Percentiles rank a stretch among this genome's conserved stretches.
Conservation (phyloP, 2,113 vertebrate genomes). For the Xenotilapia leptura region DNA sequence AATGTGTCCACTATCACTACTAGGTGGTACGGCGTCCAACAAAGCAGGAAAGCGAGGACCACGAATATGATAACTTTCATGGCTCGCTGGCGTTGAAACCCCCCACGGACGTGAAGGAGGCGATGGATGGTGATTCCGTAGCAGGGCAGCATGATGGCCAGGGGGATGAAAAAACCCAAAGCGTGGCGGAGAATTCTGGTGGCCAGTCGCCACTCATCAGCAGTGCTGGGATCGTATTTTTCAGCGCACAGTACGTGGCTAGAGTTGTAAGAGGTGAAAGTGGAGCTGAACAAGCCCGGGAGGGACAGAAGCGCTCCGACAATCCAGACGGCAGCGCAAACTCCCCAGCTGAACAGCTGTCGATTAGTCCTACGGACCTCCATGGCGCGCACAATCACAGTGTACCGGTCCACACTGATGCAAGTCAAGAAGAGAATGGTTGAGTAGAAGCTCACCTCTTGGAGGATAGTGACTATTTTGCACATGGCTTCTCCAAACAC, state of each 20-base stretch:
- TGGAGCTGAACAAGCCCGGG: conserved; percentile 52
- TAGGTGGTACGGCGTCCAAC: conserved; percentile 70
- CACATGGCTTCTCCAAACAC: conserved; percentile 68
- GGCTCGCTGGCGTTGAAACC: conserved; percentile 59
- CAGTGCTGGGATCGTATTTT: conserved; percentile 10
- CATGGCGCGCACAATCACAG: conserved; percentile 67
- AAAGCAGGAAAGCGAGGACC: conserved; percentile 63
- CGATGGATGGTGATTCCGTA: conserved; percentile 60
- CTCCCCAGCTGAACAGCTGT: conserved; percentile 22
- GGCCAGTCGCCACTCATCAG: conserved; percentile 51
- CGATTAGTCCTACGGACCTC: conserved; percentile 29
- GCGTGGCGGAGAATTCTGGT: conserved; percentile 58
- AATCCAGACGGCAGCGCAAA: conserved; percentile 61
- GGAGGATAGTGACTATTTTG: conserved; percentile 60
- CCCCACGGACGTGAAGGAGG: conserved; percentile 51
- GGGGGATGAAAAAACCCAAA: conserved; percentile 64
- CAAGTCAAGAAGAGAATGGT: conserved; percentile 74
- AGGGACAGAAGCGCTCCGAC: conserved; percentile 55
- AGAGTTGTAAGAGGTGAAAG: fast-evolving
- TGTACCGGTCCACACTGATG: conserved; percentile 76
- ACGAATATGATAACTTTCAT: conserved; percentile 66
- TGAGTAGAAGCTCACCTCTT: conserved; percentile 74
- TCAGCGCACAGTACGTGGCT: conserved; percentile 29
- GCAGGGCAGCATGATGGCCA: conserved; percentile 64
- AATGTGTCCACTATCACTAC: conserved; percentile 58